Base-by-base conservation (phyloP, 2,797 vertebrate species). In the Oryzias sinensis region DNA sequence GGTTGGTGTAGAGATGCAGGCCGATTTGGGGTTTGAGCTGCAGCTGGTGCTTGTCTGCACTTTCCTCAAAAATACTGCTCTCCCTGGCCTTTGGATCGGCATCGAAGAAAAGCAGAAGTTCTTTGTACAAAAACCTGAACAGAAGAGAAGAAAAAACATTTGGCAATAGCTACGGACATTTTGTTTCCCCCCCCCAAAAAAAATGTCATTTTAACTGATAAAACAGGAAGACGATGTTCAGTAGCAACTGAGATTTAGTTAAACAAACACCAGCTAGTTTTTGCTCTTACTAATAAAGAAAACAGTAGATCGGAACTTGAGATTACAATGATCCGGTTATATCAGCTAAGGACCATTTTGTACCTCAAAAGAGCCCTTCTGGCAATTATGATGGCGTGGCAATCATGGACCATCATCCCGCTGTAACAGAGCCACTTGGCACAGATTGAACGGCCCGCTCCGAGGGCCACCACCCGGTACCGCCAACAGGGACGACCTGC, bases 121-220 rank as follows among this genome's bases (percentile, higher is more conserved):
- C 91, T 73, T 93, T 93, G 83, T 87, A 92, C 58, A 93, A 60
- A 76, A 90, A 93, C 80, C 92, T 93, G 81, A 74, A 74, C 22
- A 72, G 8, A 54, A 72, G 56, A 44, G 63, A 77, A 72, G 55
- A 43, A 70, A 13, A 58, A 55, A 69, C 3, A 56, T 53, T 18
- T 58, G 22, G 63, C 27, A 51, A 50, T 62, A 4, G 55, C 43
- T 14, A 24, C 41, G 56, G 49, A 1, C n/a, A 17, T 25, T 43
- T 62, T 24, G 20, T 44, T 59, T 54, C 3, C 8, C 41, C 61
- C 3, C 8, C 41, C 61, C 14, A 11, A 42, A 16, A 63, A 45
- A 4, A 55, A 58, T 8, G 11, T 33, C 29, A 8, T 33, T 33
- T 33, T 9, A 9, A 33, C 11, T 8, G 8, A 33, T 33, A 33